A percentile compares a stretch with the other conserved stretches of the same genome.
These are phyloP conservation scores for Oreochromis niloticus DNA, from an alignment of 2,113 vertebrate genomes.

Conservation along the genomic window DNA sequence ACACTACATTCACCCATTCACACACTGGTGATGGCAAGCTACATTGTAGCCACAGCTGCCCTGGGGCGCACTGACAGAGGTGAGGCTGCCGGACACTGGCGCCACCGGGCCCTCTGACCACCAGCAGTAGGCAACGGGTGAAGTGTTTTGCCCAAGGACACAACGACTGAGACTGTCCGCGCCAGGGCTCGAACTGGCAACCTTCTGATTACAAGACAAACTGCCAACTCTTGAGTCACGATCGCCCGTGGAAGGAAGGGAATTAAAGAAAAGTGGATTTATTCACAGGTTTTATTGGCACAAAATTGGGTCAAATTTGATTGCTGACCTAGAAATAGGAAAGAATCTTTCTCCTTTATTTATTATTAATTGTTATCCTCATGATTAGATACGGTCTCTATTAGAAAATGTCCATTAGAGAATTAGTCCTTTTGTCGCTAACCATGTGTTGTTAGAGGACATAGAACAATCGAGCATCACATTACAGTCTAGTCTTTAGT, in stretches of 20 bases:
- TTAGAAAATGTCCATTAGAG: background rate
- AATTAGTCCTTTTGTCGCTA: background rate
- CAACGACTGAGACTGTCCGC: no score
- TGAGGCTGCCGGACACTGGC: no score
- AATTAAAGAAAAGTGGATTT: background rate
- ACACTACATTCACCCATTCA: no score
- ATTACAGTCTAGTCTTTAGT: background rate
- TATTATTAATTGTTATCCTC: background rate
- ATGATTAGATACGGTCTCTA: background rate
- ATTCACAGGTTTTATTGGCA: background rate
- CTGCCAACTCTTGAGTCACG: no score
- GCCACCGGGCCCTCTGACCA: no score
- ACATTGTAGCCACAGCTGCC: no score
- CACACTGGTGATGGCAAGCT: no score
- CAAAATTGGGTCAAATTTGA: background rate
- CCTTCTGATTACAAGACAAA: no score
- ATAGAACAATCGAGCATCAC: background rate
- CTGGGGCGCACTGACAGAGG: no score
- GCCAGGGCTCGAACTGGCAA: no score
- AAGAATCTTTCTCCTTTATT: background rate
- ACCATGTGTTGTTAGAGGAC: background rate
- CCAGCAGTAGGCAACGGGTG: no score
- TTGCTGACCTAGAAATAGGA: background rate
- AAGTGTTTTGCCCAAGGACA: no score
- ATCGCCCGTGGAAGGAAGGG: background rate